These are phyloP conservation scores for Pelecanus crispus DNA, from an alignment of 2,113 vertebrate genomes.

Conservation along the genomic window DNA sequence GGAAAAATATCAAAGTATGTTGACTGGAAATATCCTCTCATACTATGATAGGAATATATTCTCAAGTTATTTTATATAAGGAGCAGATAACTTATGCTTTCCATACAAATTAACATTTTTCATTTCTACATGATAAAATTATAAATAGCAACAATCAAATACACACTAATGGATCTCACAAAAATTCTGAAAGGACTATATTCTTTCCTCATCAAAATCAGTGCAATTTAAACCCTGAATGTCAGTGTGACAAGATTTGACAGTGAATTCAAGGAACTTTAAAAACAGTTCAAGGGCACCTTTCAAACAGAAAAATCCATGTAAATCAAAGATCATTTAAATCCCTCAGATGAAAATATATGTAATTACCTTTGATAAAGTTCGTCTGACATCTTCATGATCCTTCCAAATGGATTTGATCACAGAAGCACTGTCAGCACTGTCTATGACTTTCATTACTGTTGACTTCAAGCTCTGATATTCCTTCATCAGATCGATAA, in stretches of 20 bases:
- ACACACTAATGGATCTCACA: background rate
- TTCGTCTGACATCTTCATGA: constrained; percentile 80
- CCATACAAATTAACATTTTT: background rate
- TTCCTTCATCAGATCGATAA: constrained; percentile 83
- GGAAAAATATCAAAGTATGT: background rate
- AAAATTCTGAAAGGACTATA: background rate
- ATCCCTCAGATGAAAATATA: background rate
- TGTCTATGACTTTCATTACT: constrained; percentile 79
- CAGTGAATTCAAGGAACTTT: background rate
- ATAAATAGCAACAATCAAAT: background rate
- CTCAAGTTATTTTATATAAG: background rate
- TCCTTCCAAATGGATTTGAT: constrained; percentile 82
- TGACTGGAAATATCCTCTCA: background rate
- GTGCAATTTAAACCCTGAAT: background rate
- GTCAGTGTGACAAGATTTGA: background rate
- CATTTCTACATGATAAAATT: background rate
- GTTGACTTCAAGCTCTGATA: constrained; percentile 80
- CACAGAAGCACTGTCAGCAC: constrained; percentile 71
- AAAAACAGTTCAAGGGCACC: background rate
- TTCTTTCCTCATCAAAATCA: background rate
- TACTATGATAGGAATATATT: background rate
- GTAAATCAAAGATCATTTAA: background rate
- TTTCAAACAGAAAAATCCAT: background rate
- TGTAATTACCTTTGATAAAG: constrained; percentile 78
- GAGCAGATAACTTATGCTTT: background rate